Percentiles rank a stretch among this genome's conserved stretches.
Conservation (phyloP, 2,797 vertebrate genomes). For the Tiaroga cobitis region DNA sequence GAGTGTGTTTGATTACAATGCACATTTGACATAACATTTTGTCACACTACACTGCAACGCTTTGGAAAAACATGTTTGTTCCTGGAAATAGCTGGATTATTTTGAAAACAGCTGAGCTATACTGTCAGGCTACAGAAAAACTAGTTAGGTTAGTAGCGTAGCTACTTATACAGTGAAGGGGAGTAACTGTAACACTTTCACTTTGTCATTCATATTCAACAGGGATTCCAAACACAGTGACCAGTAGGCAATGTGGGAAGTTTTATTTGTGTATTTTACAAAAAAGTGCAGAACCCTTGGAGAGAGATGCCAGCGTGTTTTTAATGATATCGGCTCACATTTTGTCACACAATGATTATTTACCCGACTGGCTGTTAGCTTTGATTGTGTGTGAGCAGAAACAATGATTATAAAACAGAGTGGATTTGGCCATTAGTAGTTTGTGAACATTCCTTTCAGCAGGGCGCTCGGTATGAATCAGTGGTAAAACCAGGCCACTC, state of each 20-base stretch:
- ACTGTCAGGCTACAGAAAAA: background rate
- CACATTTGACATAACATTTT: background rate
- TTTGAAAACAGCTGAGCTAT: background rate
- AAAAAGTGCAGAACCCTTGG: background rate
- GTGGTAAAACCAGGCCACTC: slow-evolving; percentile 72
- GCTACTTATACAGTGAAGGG: background rate
- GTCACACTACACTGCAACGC: background rate
- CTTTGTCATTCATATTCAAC: background rate
- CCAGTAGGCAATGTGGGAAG: background rate
- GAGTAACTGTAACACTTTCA: background rate
- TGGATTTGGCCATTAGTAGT: slow-evolving; percentile 55
- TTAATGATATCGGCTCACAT: background rate
- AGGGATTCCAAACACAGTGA: background rate
- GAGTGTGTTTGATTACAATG: background rate
- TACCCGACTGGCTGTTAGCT: background rate
- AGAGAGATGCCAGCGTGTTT: background rate
- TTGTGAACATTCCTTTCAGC: slow-evolving; percentile 74
- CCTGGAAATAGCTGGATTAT: background rate
- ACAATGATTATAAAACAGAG: slow-evolving; percentile 32
- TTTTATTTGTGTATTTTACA: background rate
- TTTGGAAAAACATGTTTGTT: background rate
- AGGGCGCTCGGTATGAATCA: slow-evolving; percentile 69
- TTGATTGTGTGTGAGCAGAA: slow-evolving; percentile 27
- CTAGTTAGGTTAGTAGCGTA: too few relatives aligned
- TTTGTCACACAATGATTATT: slow-evolving; percentile 26